Conservation (phyloP, 2,888 invertebrate genomes). For the Chymomyza amoena region DNA sequence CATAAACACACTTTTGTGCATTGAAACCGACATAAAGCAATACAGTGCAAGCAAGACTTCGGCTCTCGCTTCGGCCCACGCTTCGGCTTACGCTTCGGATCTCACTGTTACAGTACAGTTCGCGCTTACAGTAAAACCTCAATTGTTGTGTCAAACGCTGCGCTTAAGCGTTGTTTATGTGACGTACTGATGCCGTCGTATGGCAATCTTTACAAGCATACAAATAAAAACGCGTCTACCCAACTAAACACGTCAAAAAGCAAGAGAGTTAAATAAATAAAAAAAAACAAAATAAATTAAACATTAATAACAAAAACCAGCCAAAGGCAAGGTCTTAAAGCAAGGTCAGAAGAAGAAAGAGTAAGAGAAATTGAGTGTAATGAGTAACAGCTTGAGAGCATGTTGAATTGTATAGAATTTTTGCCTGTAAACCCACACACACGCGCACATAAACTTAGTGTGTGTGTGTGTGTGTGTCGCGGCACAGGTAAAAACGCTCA, state of each 20-base stretch:
- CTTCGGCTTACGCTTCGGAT: no score
- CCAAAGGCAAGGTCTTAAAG: constrained; percentile 33
- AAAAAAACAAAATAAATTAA: constrained; percentile 66
- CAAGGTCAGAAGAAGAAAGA: not conserved
- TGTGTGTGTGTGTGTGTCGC: not conserved
- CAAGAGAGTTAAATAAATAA: constrained; percentile 79
- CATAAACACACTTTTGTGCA: no score
- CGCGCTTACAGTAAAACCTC: not conserved
- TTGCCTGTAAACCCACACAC: constrained; percentile 39
- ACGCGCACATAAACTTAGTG: not conserved
- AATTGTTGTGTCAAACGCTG: not conserved
- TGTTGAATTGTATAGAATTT: constrained; percentile 71
- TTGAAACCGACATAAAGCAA: no score
- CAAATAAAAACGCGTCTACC: not conserved
- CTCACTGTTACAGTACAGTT: no score
- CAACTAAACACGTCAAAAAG: constrained; percentile 69
- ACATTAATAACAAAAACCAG: constrained; percentile 28
- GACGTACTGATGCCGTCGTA: not conserved
- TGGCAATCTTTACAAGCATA: not conserved
- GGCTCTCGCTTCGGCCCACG: no score
- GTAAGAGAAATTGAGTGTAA: constrained; percentile 51
- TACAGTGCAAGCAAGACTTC: no score
- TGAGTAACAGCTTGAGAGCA: constrained; percentile 66
- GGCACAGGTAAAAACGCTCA: constrained; percentile 75
- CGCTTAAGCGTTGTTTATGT: no score